These are phyloP conservation scores for Caenorhabditis tropicalis DNA, from an alignment of 1,140 invertebrate species.

Conservation along the genomic window DNA sequence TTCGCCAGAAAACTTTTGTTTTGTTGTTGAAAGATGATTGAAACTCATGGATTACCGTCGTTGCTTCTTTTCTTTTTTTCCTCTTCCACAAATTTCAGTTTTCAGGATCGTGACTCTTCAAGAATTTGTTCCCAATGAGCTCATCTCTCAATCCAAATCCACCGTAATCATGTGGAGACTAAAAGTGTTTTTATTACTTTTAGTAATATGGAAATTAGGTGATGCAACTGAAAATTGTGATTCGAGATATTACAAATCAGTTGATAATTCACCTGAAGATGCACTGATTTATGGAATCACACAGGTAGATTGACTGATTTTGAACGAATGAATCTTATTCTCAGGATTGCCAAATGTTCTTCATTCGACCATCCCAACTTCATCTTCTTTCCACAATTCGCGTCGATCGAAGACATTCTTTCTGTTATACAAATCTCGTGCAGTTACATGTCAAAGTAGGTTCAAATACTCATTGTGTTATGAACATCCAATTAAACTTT, in stretches of 20 bases:
- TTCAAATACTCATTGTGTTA: neutral
- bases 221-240: neutral
- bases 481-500: neutral
- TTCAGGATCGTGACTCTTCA: neutral
- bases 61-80: neutral
- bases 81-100: neutral
- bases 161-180: slow-evolving; percentile 22
- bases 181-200: neutral
- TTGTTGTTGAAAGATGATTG: slow-evolving; percentile 45
- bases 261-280: neutral
- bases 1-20: slow-evolving; percentile 17
- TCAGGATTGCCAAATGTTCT: slow-evolving; percentile 53
- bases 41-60: neutral
- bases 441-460: slow-evolving; percentile 39
- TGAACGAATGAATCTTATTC: neutral
- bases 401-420: slow-evolving; percentile 35
- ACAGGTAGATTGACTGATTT: neutral
- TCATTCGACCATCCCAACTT: slow-evolving; percentile 46
- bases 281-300: slow-evolving; percentile 31
- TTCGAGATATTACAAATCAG: neutral
- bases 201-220: neutral
- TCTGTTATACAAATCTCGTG: slow-evolving; percentile 38
- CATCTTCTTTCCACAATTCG: slow-evolving; percentile 27
- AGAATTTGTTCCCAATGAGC: slow-evolving; percentile 34
- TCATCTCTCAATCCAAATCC: slow-evolving; percentile 30